Evolutionary conservation across 2,113 vertebrate species (phyloP).

Genomic region (Sus scrofa): DNA sequence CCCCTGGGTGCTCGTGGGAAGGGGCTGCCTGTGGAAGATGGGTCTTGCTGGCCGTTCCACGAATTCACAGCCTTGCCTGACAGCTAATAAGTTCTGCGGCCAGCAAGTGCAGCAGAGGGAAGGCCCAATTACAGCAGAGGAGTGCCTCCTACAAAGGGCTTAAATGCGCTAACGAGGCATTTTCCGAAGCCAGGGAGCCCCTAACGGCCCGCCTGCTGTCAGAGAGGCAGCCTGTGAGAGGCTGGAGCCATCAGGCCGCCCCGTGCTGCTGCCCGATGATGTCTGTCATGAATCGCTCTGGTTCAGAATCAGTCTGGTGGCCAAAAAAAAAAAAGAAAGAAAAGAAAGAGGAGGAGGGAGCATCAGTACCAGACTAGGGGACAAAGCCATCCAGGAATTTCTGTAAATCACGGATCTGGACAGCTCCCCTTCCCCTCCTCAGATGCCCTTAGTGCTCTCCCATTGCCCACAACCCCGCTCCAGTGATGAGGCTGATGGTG

Average conservation of each 20-base stretch:
- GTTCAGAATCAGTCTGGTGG: conserved; percentile 36
- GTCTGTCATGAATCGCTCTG: not conserved
- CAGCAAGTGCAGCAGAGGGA: conserved; percentile 37
- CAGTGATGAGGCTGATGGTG: not conserved
- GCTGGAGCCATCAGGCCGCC: not conserved
- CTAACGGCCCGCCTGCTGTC: conserved; percentile 71
- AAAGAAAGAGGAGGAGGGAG: too few species aligned
- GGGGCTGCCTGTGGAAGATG: not conserved
- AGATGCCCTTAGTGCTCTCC: not conserved
- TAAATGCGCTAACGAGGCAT: conserved; percentile 70
- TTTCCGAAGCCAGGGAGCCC: conserved; percentile 58
- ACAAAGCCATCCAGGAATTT: not conserved
- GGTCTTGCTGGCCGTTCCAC: not conserved
- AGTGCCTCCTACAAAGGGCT: conserved; percentile 65
- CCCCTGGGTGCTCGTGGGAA: not conserved
- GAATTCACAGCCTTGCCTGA: conserved; percentile 41
- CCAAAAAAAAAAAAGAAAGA: not conserved
- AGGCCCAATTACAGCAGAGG: conserved; percentile 66
- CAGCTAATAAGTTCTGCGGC: conserved; percentile 72
- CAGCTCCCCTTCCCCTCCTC: not conserved
- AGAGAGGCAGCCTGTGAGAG: conserved; percentile 27
- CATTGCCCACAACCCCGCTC: not conserved
- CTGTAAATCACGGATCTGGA: not conserved
- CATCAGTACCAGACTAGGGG: not conserved
- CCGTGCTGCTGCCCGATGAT: not conserved